A percentile compares a stretch with the other conserved stretches of the same genome.
phyloP scores from a whole-genome alignment of 1,140 invertebrate genomes.

The Scaptomyza pallida region DNA sequence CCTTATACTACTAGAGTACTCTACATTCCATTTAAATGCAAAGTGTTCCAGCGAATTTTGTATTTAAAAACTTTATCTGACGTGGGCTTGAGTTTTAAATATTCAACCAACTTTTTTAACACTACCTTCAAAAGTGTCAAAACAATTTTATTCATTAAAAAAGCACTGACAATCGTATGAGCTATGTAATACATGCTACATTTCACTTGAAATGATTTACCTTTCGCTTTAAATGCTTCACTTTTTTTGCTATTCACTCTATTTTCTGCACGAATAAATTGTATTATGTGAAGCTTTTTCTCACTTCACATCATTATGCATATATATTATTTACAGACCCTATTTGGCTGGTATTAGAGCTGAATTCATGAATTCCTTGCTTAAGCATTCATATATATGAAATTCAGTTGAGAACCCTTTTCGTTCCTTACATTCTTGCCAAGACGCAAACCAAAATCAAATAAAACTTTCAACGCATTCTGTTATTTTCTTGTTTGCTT shows the following conservation, averaged over 20 bases:
- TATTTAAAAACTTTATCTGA: neutral
- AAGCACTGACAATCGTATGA: too few relatives aligned
- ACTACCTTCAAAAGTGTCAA: neutral
- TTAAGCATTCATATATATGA: conserved; percentile 18
- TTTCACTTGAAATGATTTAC: too few relatives aligned
- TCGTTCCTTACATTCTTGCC: conserved; percentile 33
- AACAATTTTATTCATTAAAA: neutral
- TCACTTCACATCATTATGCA: conserved; percentile 14
- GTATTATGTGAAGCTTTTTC: conserved; percentile 4
- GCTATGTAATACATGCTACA: too few relatives aligned
- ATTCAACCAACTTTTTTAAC: neutral
- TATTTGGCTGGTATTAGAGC: conserved; percentile 3
- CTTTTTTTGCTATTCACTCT: neutral
- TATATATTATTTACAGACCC: conserved; percentile 34
- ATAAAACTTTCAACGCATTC: conserved; percentile 71
- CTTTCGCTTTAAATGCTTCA: too few relatives aligned
- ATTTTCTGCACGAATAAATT: conserved; percentile 7
- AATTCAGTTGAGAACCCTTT: conserved; percentile 34
- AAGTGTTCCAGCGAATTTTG: neutral
- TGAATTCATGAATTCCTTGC: neutral
- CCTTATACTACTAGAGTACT: neutral
- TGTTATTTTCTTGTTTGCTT: conserved; percentile 21
- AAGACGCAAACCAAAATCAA: conserved; percentile 40
- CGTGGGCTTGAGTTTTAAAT: neutral
- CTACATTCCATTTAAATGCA: neutral